phyloP scores from a whole-genome alignment of 2,797 vertebrate genomes.

The Okamejei kenojei region DNA sequence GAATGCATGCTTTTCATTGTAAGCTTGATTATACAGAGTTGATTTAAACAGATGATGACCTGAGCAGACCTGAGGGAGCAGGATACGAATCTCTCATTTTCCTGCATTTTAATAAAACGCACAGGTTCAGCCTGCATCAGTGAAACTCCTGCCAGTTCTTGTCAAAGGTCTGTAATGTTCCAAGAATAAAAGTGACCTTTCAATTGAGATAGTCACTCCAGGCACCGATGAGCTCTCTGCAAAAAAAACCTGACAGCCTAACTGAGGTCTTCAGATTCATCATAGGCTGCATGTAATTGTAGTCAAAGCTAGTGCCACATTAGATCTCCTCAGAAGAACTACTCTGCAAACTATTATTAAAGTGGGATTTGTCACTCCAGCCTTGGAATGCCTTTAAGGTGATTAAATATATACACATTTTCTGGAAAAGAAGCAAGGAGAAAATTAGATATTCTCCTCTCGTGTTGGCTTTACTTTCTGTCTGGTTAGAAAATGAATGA shows the following conservation, averaged over 20 bases:
- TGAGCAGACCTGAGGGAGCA: not conserved
- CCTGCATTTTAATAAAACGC: not conserved
- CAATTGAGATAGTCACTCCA: not conserved
- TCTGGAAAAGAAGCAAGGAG: not conserved
- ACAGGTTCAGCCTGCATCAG: not conserved
- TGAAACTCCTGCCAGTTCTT: not conserved
- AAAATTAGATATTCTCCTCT: not conserved
- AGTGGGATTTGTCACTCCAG: not conserved
- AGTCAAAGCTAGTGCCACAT: not conserved
- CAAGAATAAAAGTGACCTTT: conserved; percentile 31
- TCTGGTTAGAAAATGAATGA: too few species aligned
- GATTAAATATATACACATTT: not conserved
- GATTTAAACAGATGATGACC: not conserved
- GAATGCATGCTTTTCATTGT: not conserved
- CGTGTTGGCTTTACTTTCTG: not conserved
- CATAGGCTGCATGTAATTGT: not conserved
- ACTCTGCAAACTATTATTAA: not conserved
- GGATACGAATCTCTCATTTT: not conserved
- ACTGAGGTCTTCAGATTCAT: not conserved
- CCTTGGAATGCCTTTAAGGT: not conserved
- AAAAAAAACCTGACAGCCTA: not conserved
- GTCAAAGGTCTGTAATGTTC: not conserved
- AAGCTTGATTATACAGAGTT: not conserved
- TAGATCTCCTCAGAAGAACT: not conserved
- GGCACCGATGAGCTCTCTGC: not conserved